Evolutionary conservation across 1,140 invertebrate genomes (phyloP), one percentile per base, ranked within the genome.

Genomic region (Drosophila nebulosa): DNA sequence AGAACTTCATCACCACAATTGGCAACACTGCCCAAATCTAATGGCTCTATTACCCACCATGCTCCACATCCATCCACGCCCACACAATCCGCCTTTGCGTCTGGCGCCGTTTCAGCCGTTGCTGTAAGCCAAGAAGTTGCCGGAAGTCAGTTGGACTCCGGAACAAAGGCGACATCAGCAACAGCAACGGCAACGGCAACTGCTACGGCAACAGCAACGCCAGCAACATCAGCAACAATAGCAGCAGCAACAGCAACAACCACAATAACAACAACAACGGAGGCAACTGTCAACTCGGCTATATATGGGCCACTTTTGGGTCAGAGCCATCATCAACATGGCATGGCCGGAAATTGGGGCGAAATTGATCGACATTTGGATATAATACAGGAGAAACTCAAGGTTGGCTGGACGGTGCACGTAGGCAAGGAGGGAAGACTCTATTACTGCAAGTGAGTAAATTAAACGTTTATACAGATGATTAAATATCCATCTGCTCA

Each of bases 361-460:
- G 83, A 90, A 78, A 85, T 90, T 75, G 90, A 88, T 78, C 75
- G 89, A 64, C 89, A 91, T 61, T 80, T 94, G 78, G 93, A 94
- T 69, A 91, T 90, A 60, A 79, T 94, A 30, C 93, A 93, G 67
- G 90, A 91, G 14, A 92, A 92, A 64, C 89, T 94, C 26, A 94
- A 94, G 77, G 92, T 93, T 61, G 95, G 95, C 76, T 96, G 95
- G 94, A 95, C 94, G 4, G 94, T 94, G 4, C 95, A 95, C 88
- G 92, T 93, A n/a, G 94, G 94, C 75, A 94, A 94, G 72, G 95
- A 96, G 79, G 95, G 95, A 55, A 92, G 95, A 64, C 93, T 96
- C 53, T 96, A 95, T 91, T 96, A 96, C 93, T 95, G 95, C 95
- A 96, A 96, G 95, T 96, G 92, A 94, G 95, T 94, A 21, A 46